Percentiles rank a stretch among this genome's conserved stretches.
These are phyloP conservation scores for Sitobion miscanthi DNA, from an alignment of 1,140 invertebrate genomes.

Conservation along the genomic window DNA sequence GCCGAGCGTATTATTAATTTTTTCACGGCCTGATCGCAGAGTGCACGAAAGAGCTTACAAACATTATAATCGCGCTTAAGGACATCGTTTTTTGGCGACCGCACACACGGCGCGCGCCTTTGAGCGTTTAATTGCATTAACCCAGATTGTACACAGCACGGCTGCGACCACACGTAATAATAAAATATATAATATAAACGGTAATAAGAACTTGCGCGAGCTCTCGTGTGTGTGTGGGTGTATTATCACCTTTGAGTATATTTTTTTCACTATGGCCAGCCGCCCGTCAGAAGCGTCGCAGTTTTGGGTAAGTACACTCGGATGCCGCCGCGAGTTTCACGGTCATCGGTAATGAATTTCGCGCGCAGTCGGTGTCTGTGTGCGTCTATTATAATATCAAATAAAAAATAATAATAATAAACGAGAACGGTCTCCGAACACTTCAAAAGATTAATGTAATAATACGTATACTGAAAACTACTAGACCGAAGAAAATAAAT, in stretches of 20 bases:
- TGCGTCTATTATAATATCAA: neutral
- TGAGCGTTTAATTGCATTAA: neutral
- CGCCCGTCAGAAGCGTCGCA: neutral
- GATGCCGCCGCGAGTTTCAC: slow-evolving; percentile 15
- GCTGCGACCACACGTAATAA: neutral
- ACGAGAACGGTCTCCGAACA: neutral
- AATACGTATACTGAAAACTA: neutral
- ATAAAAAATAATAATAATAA: neutral
- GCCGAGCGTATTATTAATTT: neutral
- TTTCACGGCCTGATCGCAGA: neutral
- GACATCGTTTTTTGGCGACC: neutral
- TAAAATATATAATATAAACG: neutral
- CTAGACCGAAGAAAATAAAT: slow-evolving; percentile 24
- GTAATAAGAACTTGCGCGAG: neutral
- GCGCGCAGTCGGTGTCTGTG: neutral
- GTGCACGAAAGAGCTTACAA: neutral
- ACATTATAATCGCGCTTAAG: neutral
- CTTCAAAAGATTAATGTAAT: slow-evolving; percentile 17
- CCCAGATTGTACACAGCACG: neutral
- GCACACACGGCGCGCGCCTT: neutral
- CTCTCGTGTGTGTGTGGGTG: neutral
- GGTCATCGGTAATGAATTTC: slow-evolving; percentile 47
- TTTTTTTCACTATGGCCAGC: neutral
- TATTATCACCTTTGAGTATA: neutral
- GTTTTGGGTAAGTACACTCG: neutral